These are phyloP conservation scores for Acanthochromis polyacanthus DNA, from an alignment of 2,113 vertebrate genomes.

Conservation along the genomic window DNA sequence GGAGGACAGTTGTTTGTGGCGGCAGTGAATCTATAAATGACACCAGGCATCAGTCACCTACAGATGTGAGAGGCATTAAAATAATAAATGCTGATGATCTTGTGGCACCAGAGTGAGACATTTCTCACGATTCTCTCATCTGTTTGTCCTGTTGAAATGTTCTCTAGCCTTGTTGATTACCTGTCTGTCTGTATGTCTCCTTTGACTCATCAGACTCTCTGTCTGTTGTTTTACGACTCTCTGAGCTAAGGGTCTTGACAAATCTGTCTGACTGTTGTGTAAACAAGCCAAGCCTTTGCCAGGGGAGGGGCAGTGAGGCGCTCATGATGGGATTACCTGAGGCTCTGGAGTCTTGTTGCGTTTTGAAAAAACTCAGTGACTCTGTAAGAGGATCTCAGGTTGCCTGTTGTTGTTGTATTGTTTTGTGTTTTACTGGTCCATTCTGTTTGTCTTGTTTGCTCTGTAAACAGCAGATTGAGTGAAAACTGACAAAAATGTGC, in stretches of 20 bases:
- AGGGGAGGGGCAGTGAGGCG: neutral
- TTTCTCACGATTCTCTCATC: neutral
- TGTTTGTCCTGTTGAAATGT: neutral
- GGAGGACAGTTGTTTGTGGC: neutral
- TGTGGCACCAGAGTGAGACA: neutral
- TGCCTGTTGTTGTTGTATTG: no score
- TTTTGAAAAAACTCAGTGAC: no score
- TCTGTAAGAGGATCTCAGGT: no score
- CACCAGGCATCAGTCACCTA: no score
- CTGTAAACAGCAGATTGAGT: no score
- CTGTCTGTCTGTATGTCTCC: neutral
- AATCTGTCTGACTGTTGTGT: neutral
- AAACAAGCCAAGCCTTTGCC: neutral
- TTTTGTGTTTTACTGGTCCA: no score
- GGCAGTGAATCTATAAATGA: constrained; percentile 6
- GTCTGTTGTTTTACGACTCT: neutral
- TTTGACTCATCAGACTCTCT: constrained; percentile 19
- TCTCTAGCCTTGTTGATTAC: neutral
- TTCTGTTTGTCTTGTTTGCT: no score
- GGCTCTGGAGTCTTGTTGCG: neutral
- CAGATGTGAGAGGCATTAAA: neutral
- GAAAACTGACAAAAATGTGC: no score
- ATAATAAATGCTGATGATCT: constrained; percentile 8
- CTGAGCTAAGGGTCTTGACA: neutral
- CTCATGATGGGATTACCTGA: neutral